Conservation (phyloP, 2,888 invertebrate genomes). For the Rhyacophila evoluta region DNA sequence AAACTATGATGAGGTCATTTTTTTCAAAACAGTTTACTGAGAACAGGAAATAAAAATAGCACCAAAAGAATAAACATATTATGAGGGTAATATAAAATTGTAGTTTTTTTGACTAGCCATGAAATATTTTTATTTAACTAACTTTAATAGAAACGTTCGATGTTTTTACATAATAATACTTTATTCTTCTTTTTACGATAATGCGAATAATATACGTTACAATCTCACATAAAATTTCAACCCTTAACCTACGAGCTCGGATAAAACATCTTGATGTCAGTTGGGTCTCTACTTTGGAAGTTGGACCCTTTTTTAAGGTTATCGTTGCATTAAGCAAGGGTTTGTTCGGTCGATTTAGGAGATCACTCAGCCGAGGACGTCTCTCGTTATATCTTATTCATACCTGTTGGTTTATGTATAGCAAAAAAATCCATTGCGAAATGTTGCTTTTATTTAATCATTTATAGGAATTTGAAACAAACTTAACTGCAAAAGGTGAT, state of each 20-base stretch:
- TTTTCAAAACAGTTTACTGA: too few species aligned
- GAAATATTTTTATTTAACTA: too few species aligned
- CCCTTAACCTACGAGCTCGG: not conserved
- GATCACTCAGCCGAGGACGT: conserved; percentile 3
- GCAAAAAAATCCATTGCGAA: not conserved
- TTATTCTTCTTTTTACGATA: conserved; percentile 5
- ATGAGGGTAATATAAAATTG: too few species aligned
- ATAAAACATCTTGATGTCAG: conserved; percentile 12
- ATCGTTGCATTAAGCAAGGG: not conserved
- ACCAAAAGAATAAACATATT: too few species aligned
- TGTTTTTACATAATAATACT: not conserved
- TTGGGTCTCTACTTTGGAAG: not conserved
- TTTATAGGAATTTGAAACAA: not conserved
- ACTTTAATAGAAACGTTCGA: too few species aligned
- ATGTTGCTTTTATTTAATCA: conserved; percentile 9
- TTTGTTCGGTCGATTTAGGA: not conserved
- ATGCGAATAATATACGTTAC: not conserved
- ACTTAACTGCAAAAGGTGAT: not conserved
- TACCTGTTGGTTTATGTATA: conserved; percentile 12
- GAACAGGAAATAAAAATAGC: too few species aligned
- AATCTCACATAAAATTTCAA: not conserved
- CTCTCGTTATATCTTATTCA: not conserved
- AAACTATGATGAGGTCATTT: too few species aligned
- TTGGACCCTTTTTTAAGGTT: not conserved
- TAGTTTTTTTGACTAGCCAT: too few species aligned